Evolutionary conservation across 1,140 invertebrate species (phyloP).

Genomic region (Euwallacea similis): DNA sequence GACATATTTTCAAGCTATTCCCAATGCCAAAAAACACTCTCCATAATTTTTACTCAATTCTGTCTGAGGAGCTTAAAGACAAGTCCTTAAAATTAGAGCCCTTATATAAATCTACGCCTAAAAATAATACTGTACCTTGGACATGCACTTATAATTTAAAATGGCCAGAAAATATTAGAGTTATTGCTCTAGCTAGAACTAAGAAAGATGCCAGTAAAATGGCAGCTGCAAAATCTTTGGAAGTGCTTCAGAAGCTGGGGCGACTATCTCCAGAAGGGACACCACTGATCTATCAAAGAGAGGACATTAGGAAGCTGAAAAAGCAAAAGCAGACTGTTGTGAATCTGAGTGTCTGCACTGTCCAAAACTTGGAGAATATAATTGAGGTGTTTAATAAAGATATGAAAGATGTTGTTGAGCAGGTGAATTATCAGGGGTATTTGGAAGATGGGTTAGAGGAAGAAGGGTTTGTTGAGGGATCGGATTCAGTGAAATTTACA

Average conservation of each 20-base stretch:
- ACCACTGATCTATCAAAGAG: constrained; percentile 48
- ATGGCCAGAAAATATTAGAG: constrained; percentile 47
- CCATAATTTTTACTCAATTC: constrained; percentile 41
- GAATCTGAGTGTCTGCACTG: constrained; percentile 31
- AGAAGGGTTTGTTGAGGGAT: background rate
- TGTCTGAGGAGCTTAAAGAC: constrained; percentile 40
- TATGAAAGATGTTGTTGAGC: constrained; percentile 39
- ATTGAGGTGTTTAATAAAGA: constrained; percentile 43
- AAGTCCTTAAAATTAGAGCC: constrained; percentile 35
- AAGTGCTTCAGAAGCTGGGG: constrained; percentile 43
- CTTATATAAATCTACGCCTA: constrained; percentile 33
- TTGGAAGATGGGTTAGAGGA: constrained; percentile 33
- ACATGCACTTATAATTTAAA: constrained; percentile 47
- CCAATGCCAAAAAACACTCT: constrained; percentile 44
- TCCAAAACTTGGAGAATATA: constrained; percentile 44
- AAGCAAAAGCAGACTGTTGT: constrained; percentile 43
- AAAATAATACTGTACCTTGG: constrained; percentile 35
- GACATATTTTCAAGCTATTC: constrained; percentile 7
- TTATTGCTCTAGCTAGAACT: constrained; percentile 38
- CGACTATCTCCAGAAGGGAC: constrained; percentile 47
- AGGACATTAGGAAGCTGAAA: constrained; percentile 42
- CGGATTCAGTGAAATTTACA: constrained; percentile 20
- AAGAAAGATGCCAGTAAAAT: constrained; percentile 50
- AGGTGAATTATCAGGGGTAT: constrained; percentile 1
- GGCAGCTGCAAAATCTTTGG: constrained; percentile 44